Conservation (phyloP, 2,113 vertebrate genomes). For the Aramus guarauna region DNA sequence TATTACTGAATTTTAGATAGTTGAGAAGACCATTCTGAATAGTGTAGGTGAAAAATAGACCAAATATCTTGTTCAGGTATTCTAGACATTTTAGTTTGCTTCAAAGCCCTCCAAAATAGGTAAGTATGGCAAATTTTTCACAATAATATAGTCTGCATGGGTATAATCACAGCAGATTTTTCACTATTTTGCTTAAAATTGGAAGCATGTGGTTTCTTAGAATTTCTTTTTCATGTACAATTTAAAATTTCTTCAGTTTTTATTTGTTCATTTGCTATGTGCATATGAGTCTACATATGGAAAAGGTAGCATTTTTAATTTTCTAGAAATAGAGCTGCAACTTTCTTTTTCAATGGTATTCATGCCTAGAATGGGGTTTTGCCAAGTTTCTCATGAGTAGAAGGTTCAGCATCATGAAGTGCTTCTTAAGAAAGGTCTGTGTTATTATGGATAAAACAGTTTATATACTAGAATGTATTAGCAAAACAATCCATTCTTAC, state of each 20-base stretch:
- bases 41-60: background rate
- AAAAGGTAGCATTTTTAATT: background rate
- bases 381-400: background rate
- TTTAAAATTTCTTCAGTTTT: background rate
- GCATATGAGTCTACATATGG: background rate
- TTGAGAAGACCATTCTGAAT: background rate
- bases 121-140: background rate
- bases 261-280: background rate
- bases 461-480: background rate
- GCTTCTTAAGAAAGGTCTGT: background rate
- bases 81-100: background rate
- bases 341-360: background rate
- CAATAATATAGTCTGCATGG: background rate
- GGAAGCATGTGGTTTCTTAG: rapidly evolving
- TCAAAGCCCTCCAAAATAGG: background rate
- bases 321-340: background rate
- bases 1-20: background rate
- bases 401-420: background rate
- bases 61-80: background rate
- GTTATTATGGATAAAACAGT: background rate
- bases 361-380: background rate
- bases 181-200: background rate
- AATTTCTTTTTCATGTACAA: background rate
- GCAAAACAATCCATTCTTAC: background rate
- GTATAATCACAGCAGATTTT: background rate